Evolutionary conservation across 2,888 invertebrate species (phyloP).

Genomic region (Nephrotoma flavescens): DNA sequence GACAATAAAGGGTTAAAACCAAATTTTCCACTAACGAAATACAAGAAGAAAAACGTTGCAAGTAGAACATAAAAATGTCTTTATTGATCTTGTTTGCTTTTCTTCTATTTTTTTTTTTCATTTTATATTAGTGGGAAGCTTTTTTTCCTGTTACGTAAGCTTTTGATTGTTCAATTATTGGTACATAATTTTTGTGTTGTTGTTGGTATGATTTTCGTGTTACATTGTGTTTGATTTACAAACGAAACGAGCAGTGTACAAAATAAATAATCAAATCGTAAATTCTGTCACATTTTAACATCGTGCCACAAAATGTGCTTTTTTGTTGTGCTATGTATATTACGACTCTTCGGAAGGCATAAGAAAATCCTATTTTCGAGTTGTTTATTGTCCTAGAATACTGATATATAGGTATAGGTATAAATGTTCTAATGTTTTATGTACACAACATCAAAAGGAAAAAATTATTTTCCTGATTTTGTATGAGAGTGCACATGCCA

Average conservation of each 20-base stretch:
- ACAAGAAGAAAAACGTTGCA: neutral
- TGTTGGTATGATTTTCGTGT: neutral
- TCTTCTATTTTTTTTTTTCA: neutral
- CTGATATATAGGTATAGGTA: neutral
- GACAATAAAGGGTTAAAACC: too few species aligned
- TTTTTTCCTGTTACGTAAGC: neutral
- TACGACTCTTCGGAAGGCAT: neutral
- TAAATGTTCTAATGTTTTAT: too few species aligned
- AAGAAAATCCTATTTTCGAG: neutral
- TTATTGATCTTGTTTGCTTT: neutral
- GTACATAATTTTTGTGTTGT: neutral
- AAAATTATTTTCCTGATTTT: neutral
- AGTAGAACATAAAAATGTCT: neutral
- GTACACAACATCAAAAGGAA: neutral
- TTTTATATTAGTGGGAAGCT: neutral
- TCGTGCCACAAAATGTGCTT: neutral
- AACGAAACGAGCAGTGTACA: neutral
- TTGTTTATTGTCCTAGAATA: neutral
- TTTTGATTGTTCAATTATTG: neutral
- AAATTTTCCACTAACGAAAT: too few species aligned
- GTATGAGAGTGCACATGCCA: neutral
- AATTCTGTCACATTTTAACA: neutral
- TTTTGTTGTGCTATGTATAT: neutral
- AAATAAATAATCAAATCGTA: neutral
- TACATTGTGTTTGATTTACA: neutral